Base-by-base conservation (phyloP, 2,113 vertebrate genomes). In the Callaeas wilsoni region DNA sequence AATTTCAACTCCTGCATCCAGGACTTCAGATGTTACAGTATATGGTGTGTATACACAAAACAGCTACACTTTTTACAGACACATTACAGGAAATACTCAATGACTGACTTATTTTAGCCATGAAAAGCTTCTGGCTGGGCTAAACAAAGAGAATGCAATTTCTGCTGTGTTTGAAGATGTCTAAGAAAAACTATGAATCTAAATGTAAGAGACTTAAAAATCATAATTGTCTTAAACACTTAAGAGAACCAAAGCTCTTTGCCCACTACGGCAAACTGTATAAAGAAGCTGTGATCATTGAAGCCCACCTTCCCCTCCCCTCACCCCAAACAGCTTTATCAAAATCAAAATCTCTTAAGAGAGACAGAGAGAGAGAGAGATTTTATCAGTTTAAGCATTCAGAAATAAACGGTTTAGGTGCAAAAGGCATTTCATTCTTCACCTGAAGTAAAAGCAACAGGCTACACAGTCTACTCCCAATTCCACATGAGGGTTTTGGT, bases 391-490 rank as follows among this genome's bases (percentile, higher is more conserved):
- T 83, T 65, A 80, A 77, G 39, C 21, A 44, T 5, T 16, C 22
- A 94, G 63, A 80, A 87, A 65, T 41, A 65, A 60, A 52, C n/a
- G 69, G 49, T 64, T 71, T 16, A 30, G 33, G 7, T 62, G 23
- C 64, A 50, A 13, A 49, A 12, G 22, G 35, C 57, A 16, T 78
- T 89, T 71, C 1, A 10, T 22, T 37, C 60, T 63, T 91, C 50
- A 80, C 16, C 46, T 50, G 14, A 80, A 83, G 13, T 53, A 79
- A 79, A 73, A 82, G 26, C 74, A 82, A 49, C 1, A 26, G 39
- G 20, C 53, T 84, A 35, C 17, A 8, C 4, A 1, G 23, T 55
- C 53, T 56, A 42, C 4, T n/a, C 30, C 41, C 0, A 1, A 9
- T 35, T 63, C 33, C 17, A 67, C 12, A 3, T 4, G 13, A 83